Percentiles rank a stretch among this genome's conserved stretches.
Evolutionary conservation across 2,113 vertebrate species (phyloP).

Genomic region (Eonycteris spelaea): DNA sequence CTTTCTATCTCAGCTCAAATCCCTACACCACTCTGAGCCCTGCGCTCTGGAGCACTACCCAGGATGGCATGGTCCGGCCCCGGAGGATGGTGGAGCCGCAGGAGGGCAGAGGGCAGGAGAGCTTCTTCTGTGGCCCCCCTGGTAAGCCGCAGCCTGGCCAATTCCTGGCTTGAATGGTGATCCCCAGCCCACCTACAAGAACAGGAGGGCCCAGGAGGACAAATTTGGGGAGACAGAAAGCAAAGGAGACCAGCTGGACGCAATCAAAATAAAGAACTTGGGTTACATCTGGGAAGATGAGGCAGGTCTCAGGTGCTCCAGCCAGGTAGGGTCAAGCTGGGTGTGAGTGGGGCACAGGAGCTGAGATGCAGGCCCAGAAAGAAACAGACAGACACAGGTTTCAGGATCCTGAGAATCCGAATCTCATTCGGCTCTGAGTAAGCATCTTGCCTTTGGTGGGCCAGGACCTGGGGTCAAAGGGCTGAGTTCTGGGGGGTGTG

Average conservation of each 20-base stretch:
- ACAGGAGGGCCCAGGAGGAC: background rate
- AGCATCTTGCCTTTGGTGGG: slow-evolving; percentile 18
- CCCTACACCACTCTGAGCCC: slow-evolving; percentile 48
- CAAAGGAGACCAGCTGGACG: background rate
- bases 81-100: slow-evolving; percentile 89
- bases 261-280: background rate
- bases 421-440: background rate
- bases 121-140: slow-evolving; percentile 94
- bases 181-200: background rate
- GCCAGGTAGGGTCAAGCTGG: background rate
- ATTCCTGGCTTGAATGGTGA: background rate
- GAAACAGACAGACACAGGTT: background rate
- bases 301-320: background rate
- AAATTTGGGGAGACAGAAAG: background rate
- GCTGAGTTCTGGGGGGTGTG: slow-evolving; percentile 30
- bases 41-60: slow-evolving; percentile 19
- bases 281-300: background rate
- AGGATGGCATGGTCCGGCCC: slow-evolving; percentile 47
- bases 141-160: slow-evolving; percentile 75
- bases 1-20: slow-evolving; percentile 55
- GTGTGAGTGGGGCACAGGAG: background rate
- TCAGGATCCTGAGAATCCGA: background rate
- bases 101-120: slow-evolving; percentile 83
- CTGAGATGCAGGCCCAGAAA: background rate
- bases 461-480: background rate